A percentile compares a stretch with the other conserved stretches of the same genome.
phyloP scores from a whole-genome alignment of 2,797 vertebrate species.

The Novumbra hubbsi region DNA sequence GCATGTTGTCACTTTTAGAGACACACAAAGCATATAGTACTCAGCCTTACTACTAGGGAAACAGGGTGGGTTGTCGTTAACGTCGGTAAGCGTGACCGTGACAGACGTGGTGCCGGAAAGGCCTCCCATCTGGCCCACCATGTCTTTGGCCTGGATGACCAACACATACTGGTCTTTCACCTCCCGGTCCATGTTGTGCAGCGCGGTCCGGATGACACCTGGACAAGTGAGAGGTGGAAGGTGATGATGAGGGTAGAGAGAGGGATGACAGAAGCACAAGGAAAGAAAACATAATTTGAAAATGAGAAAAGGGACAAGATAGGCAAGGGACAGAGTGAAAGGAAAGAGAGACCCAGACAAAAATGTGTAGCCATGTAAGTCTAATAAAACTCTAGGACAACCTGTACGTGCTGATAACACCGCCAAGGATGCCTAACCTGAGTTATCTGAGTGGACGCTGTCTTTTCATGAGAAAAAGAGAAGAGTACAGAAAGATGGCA shows the following conservation, averaged over 20 bases:
- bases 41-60: constrained; percentile 86
- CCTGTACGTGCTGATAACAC: background rate
- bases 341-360: background rate
- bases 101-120: constrained; percentile 94
- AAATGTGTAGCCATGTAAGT: background rate
- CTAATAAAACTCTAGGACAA: too few species aligned
- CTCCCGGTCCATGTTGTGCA: constrained; percentile 97
- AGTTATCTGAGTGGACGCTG: background rate
- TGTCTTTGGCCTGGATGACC: constrained; percentile 98
- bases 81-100: constrained; percentile 91
- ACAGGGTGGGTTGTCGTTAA: constrained; percentile 93
- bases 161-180: constrained; percentile 93
- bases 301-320: constrained; percentile 7
- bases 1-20: background rate
- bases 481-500: too few species aligned
- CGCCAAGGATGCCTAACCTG: background rate
- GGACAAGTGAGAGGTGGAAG: constrained; percentile 6
- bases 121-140: constrained; percentile 96
- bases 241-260: background rate
- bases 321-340: background rate
- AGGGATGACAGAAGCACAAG: background rate
- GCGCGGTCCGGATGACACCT: constrained; percentile 95
- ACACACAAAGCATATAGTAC: background rate
- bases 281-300: background rate
- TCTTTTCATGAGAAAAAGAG: background rate